phyloP scores from a whole-genome alignment of 2,888 invertebrate genomes.

The Anorthoa munda region DNA sequence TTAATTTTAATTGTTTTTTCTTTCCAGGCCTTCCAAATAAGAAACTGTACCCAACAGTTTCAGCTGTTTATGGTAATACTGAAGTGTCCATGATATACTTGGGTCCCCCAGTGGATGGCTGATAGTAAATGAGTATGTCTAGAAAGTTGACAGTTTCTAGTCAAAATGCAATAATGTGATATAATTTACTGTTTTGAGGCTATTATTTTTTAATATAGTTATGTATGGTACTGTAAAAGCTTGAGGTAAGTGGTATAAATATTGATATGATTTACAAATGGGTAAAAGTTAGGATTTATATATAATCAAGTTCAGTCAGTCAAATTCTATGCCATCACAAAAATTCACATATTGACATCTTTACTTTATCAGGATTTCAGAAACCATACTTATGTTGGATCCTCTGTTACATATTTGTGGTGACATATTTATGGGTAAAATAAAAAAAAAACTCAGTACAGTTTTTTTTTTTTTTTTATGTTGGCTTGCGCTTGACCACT shows the following conservation, averaged over 20 bases:
- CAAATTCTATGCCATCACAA: neutral
- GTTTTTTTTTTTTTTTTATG: no score
- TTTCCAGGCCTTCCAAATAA: slow-evolving; percentile 96
- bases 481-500: no score
- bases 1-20: slow-evolving; percentile 15
- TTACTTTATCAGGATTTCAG: neutral
- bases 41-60: slow-evolving; percentile 98
- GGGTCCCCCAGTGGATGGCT: slow-evolving; percentile 99
- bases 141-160: slow-evolving; percentile 71
- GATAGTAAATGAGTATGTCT: slow-evolving; percentile 82
- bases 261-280: slow-evolving; percentile 5
- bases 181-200: slow-evolving; percentile 62
- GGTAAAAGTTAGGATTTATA: neutral
- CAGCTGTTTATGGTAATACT: slow-evolving; percentile 99
- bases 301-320: neutral
- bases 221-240: slow-evolving; percentile 10
- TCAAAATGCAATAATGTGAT: slow-evolving; percentile 76
- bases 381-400: neutral
- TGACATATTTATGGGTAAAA: no score
- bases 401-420: neutral
- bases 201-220: slow-evolving; percentile 43
- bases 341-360: slow-evolving; percentile 1
- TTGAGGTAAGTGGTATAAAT: slow-evolving; percentile 22
- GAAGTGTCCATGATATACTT: slow-evolving; percentile 99
- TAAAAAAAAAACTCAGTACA: no score